A percentile compares a stretch with the other conserved stretches of the same genome.
Conservation (phyloP, 2,113 vertebrate genomes). For the Prochilodus magdalenae region DNA sequence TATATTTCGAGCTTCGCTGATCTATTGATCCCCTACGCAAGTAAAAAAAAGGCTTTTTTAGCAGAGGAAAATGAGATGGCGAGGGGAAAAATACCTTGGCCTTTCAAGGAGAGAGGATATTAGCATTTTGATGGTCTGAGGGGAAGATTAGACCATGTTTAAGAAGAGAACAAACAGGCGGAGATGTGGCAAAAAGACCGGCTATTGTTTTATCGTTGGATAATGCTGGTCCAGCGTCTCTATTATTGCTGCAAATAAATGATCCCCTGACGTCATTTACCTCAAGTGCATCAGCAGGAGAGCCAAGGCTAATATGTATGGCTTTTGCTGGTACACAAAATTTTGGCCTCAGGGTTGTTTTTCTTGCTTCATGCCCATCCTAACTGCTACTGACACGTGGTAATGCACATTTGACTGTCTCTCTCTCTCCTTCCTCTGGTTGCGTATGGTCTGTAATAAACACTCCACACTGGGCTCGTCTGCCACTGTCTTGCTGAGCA, state of each 20-base stretch:
- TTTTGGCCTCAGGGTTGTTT: background rate
- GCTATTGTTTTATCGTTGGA: slow-evolving; percentile 5
- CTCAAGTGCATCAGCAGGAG: background rate
- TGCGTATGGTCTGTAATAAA: slow-evolving; percentile 48
- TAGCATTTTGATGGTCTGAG: slow-evolving; percentile 60
- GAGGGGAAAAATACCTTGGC: slow-evolving; percentile 61
- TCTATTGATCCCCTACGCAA: slow-evolving; percentile 74
- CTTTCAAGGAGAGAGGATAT: slow-evolving; percentile 74
- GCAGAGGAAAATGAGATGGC: slow-evolving; percentile 65
- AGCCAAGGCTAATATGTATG: background rate
- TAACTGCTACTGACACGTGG: slow-evolving; percentile 36
- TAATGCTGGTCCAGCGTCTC: slow-evolving; percentile 14
- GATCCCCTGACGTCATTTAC: background rate
- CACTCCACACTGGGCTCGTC: slow-evolving; percentile 24
- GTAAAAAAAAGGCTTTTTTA: slow-evolving; percentile 72
- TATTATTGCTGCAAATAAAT: background rate
- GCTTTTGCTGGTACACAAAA: background rate
- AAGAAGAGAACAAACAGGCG: slow-evolving; percentile 13
- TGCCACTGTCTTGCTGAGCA: slow-evolving; percentile 55
- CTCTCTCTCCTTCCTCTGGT: slow-evolving; percentile 7
- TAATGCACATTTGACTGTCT: slow-evolving; percentile 41
- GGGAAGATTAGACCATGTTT: slow-evolving; percentile 41
- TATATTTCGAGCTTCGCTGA: slow-evolving; percentile 79
- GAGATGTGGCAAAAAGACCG: slow-evolving; percentile 17
- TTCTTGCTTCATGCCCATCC: slow-evolving; percentile 21